Evolutionary conservation across 2,113 vertebrate genomes (phyloP), one percentile per base, ranked within the genome.

Genomic region (Phyllostomus discolor): DNA sequence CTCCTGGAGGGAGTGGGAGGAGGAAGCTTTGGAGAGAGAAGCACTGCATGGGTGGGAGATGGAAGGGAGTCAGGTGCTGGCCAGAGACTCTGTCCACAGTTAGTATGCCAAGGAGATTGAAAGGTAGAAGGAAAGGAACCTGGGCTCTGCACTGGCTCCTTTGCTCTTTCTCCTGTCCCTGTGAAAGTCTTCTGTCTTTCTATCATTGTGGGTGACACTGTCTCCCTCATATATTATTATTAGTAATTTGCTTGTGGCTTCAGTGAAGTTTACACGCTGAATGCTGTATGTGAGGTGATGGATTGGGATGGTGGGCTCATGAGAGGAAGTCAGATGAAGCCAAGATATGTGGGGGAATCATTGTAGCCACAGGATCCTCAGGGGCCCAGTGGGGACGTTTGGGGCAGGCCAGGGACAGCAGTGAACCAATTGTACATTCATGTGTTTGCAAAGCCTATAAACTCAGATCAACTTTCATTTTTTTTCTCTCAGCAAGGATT

Each of bases 171-270:
- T 64, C 16, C 10, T 1, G 0, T 10, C 8, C 20, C 2, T 4
- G 9, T 24, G 83, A 54, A 75, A 24, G 52, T 4, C 28, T 46
- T 70, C 67, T 48, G 24, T 33, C 24, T 0, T 79, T n/a, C 64
- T 41, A 16, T 5, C 22, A 1, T 4, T 14, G 26, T 15, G 75
- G 24, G 16, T 11, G 0, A 10, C 10, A 0, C 28, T 28, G 52
- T 57, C n/a, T 69, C 57, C 28, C 31, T 64, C 19, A 48, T 8
- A 7, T 43, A 4, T 69, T 35, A 38, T 73, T 24, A 38, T 66
- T 24, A n/a, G 43, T 46, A 33, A 20, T 33, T 31, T 52, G 26
- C 22, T 24, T 69, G n/a, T 46, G 4, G 62, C 59, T 64, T 72
- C 50, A 4, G 20, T 31, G 1, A 33, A 31, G 24, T n/a, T 52